Conservation (phyloP, 37 sponge, comb jelly and placozoan genomes). For the Tethya wilhelma region DNA sequence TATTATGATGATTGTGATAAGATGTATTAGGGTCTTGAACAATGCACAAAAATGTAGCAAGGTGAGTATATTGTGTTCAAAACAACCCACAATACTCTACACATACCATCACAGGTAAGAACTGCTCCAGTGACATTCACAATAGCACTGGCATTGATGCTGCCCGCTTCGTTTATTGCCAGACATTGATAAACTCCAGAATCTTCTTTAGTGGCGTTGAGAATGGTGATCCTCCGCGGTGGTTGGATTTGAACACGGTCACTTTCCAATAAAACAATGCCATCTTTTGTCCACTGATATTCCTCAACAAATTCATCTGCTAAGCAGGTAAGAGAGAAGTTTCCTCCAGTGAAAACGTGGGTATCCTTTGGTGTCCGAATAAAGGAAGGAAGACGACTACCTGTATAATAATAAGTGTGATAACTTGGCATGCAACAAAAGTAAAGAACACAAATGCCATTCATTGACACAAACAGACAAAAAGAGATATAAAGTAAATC, state of each 20-base stretch:
- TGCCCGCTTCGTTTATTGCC: slow-evolving; percentile 38
- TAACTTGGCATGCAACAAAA: too few relatives aligned
- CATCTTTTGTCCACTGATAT: slow-evolving; percentile 18
- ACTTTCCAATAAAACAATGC: neutral
- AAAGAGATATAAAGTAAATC: too few relatives aligned
- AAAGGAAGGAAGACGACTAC: slow-evolving; percentile 20
- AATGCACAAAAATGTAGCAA: neutral
- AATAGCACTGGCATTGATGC: slow-evolving; percentile 21
- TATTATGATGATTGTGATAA: too few relatives aligned
- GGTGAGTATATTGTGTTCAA: neutral
- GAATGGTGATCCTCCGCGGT: slow-evolving; percentile 17
- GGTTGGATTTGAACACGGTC: neutral
- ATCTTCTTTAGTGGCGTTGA: slow-evolving; percentile 31
- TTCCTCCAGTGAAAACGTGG: slow-evolving; percentile 21
- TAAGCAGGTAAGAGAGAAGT: slow-evolving; percentile 29
- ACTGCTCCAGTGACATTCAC: slow-evolving; percentile 47
- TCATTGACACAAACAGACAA: too few relatives aligned
- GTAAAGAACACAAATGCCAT: too few relatives aligned
- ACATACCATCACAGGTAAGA: slow-evolving; percentile 60
- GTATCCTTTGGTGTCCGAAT: slow-evolving; percentile 1
- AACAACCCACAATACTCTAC: neutral
- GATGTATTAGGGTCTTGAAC: too few relatives aligned
- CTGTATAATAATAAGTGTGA: slow-evolving; percentile 19
- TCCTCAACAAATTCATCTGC: slow-evolving; percentile 4
- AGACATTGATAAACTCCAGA: slow-evolving; percentile 72